These are phyloP conservation scores for Cyclura pinguis DNA, from an alignment of 2,797 vertebrate genomes.

Conservation along the genomic window DNA sequence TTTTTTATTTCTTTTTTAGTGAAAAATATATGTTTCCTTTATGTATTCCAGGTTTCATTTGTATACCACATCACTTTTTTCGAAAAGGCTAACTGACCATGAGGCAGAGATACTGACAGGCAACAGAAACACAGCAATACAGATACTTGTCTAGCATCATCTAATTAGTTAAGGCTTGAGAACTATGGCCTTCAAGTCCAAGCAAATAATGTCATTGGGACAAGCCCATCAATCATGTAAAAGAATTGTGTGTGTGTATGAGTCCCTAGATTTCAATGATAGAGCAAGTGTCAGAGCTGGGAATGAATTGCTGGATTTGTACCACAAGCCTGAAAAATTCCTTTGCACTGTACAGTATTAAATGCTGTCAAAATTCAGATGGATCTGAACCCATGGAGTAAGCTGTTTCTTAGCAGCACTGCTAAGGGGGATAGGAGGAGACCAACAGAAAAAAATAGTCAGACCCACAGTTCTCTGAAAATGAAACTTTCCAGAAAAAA, in stretches of 20 bases:
- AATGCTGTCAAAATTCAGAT: conserved; percentile 2
- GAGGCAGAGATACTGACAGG: background rate
- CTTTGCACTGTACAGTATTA: background rate
- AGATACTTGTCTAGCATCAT: background rate
- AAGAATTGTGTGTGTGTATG: conserved; percentile 1
- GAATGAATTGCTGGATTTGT: conserved; percentile 8
- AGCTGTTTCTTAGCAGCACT: background rate
- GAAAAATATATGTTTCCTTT: background rate
- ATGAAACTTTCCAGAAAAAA: background rate
- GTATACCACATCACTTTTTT: background rate
- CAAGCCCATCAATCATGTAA: conserved; percentile 1
- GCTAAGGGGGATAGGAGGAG: background rate
- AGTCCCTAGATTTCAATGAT: background rate
- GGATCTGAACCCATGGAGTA: background rate
- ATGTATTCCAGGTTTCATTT: background rate
- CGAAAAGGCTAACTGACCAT: background rate
- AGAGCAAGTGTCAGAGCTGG: background rate
- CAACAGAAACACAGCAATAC: background rate
- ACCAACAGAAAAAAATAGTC: background rate
- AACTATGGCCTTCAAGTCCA: conserved; percentile 1
- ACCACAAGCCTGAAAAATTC: conserved; percentile 4
- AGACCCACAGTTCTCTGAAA: background rate
- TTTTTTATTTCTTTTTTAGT: background rate
- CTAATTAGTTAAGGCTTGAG: conserved; percentile 3
- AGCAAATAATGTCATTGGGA: conserved; percentile 15